phyloP scores from a whole-genome alignment of 2,113 vertebrate genomes.

The Thymallus thymallus region DNA sequence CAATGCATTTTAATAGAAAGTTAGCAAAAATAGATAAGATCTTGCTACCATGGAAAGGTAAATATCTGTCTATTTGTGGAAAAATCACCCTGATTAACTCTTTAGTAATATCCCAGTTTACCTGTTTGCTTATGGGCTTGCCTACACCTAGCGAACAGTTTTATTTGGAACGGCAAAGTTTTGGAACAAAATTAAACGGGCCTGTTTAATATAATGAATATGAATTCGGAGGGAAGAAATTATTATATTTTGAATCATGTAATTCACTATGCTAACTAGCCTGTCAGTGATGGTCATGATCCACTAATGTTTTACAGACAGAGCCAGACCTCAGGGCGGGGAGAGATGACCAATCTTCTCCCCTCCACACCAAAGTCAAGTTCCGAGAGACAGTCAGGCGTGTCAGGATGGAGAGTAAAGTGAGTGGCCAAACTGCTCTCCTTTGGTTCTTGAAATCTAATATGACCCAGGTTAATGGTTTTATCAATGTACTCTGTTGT shows the following conservation, averaged over 20 bases:
- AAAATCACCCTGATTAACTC: no score
- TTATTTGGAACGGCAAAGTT: no score
- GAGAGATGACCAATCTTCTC: constrained; percentile 20
- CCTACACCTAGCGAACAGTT: no score
- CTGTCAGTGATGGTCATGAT: not conserved
- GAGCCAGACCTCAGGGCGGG: constrained; percentile 39
- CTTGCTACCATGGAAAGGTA: no score
- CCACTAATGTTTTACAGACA: constrained; percentile 38
- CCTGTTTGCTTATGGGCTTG: no score
- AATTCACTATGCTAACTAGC: not conserved
- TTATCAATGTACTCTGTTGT: not conserved
- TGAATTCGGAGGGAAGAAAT: no score
- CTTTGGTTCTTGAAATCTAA: not conserved
- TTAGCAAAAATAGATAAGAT: no score
- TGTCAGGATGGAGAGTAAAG: constrained; percentile 22
- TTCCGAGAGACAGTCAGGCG: constrained; percentile 53
- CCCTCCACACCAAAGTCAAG: constrained; percentile 56
- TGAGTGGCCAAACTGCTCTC: not conserved
- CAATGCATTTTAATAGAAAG: no score
- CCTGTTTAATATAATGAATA: no score
- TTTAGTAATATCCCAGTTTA: no score
- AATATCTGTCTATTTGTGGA: no score
- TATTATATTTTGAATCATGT: not conserved
- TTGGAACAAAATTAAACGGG: no score
- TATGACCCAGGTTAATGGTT: not conserved